Base-by-base conservation (phyloP, 2,113 vertebrate genomes). In the Hystrix cristata region DNA sequence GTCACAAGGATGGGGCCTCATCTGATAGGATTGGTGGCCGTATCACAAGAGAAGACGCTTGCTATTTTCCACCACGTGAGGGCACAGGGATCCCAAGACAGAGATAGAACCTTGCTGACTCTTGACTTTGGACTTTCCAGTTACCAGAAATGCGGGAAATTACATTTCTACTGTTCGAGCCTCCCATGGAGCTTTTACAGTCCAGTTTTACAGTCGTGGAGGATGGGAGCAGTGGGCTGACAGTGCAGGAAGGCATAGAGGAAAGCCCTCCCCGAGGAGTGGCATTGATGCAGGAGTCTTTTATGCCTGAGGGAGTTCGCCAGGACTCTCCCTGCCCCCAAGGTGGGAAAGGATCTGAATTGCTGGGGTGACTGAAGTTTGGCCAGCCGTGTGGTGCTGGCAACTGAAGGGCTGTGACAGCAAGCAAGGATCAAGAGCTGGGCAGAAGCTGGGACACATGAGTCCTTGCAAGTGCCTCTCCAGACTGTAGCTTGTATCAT, bases 251-350 rank as follows among this genome's bases (percentile, higher is more conserved):
- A 59, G 59, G 69, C 19, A 27, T 4, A 25, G 59, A 43, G 11
- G 43, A 23, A n/a, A 59, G 64, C 53, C 34, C 15, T 72, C 31
- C 53, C 27, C 0, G 0, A 53, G 18, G 84, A 2, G 13, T 14
- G 51, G 14, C 51, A 5, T 16, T 7, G 10, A 43, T 53, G 7
- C 43, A 85, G 5, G 31, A 46, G 25, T 48, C 51, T 62, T 7
- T 9, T 4, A 43, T 23, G 48, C 3, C 65, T 91, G 38, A 51
- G 31, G n/a, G 16, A 65, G 5, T 7, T 9, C 3, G 34, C 62
- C 34, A 81, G 62, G 53, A 25, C 38, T 46, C 5, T 27, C 16
- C 48, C 59, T 38, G 29, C 67, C 23, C 27, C 16, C 1, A 38
- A 1, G 16, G 2, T 51, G 12, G 82, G 27, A 25, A 51, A 15